These are phyloP conservation scores for Acanthurus lineatus DNA, from an alignment of 2,797 vertebrate genomes.

Conservation along the genomic window DNA sequence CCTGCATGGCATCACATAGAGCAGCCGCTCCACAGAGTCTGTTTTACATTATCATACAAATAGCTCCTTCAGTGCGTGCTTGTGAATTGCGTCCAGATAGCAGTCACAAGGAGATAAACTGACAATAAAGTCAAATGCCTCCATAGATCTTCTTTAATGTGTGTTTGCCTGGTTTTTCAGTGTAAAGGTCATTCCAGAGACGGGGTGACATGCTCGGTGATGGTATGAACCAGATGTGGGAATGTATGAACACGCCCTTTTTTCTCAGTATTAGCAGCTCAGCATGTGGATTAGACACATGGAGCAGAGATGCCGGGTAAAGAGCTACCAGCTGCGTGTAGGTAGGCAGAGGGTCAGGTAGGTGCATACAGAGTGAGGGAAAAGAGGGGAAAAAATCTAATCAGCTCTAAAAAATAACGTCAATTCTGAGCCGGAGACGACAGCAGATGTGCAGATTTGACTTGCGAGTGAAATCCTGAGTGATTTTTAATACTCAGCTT, in stretches of 20 bases:
- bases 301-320: conserved; percentile 20
- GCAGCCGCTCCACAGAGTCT: conserved; percentile 32
- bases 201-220: conserved; percentile 2
- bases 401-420: conserved; percentile 58
- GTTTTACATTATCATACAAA: conserved; percentile 70
- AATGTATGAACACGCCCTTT: neutral
- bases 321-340: conserved; percentile 32
- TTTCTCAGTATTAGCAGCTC: conserved; percentile 20
- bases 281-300: conserved; percentile 31
- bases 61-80: conserved; percentile 38
- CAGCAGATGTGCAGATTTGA: conserved; percentile 71
- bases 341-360: conserved; percentile 3
- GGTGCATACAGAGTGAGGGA: neutral
- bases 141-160: conserved; percentile 46
- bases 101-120: conserved; percentile 31
- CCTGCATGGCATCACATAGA: conserved; percentile 36
- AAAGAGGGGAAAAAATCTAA: conserved; percentile 25
- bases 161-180: conserved; percentile 3
- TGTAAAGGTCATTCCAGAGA: conserved; percentile 42
- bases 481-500: conserved; percentile 39
- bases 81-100: conserved; percentile 17
- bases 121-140: conserved; percentile 52
- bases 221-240: conserved; percentile 6
- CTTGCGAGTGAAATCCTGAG: conserved; percentile 53
- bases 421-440: conserved; percentile 48